Conservation (phyloP, 2,797 vertebrate species). For the Hydrocynus forskahlii region DNA sequence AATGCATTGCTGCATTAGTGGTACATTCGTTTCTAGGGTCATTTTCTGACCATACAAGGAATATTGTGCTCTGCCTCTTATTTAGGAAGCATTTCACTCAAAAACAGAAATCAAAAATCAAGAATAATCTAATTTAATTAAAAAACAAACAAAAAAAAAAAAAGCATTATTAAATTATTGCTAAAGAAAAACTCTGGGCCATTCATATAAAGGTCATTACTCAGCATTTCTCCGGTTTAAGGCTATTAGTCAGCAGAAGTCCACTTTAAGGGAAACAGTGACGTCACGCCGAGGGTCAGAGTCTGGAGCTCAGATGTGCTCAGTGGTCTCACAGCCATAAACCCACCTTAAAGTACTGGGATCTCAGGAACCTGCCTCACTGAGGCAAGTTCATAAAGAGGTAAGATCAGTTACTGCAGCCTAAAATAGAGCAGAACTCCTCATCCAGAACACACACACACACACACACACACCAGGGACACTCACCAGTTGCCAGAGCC, state of each 20-base stretch:
- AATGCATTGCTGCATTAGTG: too few species aligned
- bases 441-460: background rate
- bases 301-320: background rate
- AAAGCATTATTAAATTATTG: too few species aligned
- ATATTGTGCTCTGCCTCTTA: too few species aligned
- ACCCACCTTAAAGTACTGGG: too few species aligned
- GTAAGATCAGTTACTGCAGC: conserved; percentile 2
- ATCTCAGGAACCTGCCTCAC: background rate
- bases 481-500: conserved; percentile 98
- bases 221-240: background rate
- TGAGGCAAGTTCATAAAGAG: background rate
- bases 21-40: too few species aligned
- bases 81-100: too few species aligned
- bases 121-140: too few species aligned
- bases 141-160: too few species aligned
- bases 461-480: background rate
- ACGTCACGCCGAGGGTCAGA: background rate
- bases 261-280: conserved; percentile 10
- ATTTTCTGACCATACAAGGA: too few species aligned
- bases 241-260: conserved; percentile 35
- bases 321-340: too few species aligned
- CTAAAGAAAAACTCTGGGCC: too few species aligned
- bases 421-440: conserved; percentile 1
- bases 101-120: too few species aligned
- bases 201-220: background rate